Evolutionary conservation across 2,888 invertebrate genomes (phyloP).

Genomic region (Agrochola litura): DNA sequence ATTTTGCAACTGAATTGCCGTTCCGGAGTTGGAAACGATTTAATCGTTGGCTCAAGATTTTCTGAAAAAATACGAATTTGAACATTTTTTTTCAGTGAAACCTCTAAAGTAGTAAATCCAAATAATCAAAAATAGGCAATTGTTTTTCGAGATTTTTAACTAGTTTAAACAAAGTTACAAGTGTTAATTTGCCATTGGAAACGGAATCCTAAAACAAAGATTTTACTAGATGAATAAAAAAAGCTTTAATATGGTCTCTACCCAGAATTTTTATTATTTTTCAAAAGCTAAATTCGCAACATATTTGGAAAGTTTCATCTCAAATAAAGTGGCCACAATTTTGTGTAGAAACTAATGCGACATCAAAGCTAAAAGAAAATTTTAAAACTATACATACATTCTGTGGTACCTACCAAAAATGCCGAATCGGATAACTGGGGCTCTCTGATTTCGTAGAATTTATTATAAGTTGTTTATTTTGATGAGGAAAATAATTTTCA

Average conservation of each 20-base stretch:
- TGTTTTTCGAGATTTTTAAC: neutral
- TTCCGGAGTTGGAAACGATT: slow-evolving; percentile 20
- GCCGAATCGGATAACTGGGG: neutral
- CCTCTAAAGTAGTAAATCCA: neutral
- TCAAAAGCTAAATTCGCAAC: neutral
- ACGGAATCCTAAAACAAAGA: slow-evolving; percentile 17
- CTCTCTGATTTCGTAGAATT: neutral
- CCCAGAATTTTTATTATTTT: neutral
- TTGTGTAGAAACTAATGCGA: neutral
- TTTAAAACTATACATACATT: slow-evolving; percentile 1
- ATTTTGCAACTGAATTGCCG: slow-evolving; percentile 47
- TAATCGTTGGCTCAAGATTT: slow-evolving; percentile 20
- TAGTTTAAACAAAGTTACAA: neutral
- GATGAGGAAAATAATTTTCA: neutral
- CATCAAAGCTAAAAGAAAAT: neutral
- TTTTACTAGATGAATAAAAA: slow-evolving; percentile 29
- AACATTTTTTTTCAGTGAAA: neutral
- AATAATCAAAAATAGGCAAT: neutral
- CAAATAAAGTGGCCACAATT: slow-evolving; percentile 13
- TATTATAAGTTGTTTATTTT: neutral
- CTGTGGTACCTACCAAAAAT: neutral
- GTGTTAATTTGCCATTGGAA: neutral
- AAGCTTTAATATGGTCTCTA: too few species aligned
- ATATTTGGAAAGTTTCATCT: slow-evolving; percentile 3
- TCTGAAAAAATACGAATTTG: neutral